Base-by-base conservation (phyloP, 1,140 invertebrate species). In the Ceratosolen solmsi region DNA sequence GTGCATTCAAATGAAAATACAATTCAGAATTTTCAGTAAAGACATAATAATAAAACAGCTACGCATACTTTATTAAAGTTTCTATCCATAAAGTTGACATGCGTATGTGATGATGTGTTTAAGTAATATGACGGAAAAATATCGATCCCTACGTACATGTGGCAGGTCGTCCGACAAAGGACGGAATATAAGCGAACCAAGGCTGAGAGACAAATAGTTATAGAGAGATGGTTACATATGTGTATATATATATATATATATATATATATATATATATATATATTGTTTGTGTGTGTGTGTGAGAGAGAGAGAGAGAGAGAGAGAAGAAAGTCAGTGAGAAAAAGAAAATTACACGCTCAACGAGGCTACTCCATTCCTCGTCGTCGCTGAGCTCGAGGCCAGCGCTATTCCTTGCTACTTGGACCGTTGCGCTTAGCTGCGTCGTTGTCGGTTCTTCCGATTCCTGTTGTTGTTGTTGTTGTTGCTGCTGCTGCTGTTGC, bases 281-380 rank as follows among this genome's bases (percentile, higher is more conserved):
- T n/a, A n/a, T n/a, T n/a, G n/a, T n/a, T n/a, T n/a, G n/a, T n/a
- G n/a, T n/a, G n/a, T n/a, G n/a, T n/a, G n/a, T n/a, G n/a, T n/a
- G 20, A 72, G 41, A 38, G 15, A 68, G 36, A 38, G 63, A 36
- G 17, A 68, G 33, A 38, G 33, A 65, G 17, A 36, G 15, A 65
- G 30, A 17, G 60, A 65, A n/a, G 30, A 36, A 1, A 36, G 30
- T 13, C 11, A 65, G 25, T 58, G 13, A 30, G 20, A 13, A 77
- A 72, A 70, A 78, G 11, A 83, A 79, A 84, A 85, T 90, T 91
- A 92, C 90, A 87, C 91, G 90, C 91, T 92, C 91, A 70, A 91
- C 90, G 83, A 89, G 87, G 82, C 89, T 89, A 86, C 89, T 91
- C 90, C 90, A 91, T 80, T 92, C 91, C 54, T 92, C 90, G 74